Conservation (phyloP, 2,888 invertebrate genomes). For the Macrophya alboannulata region DNA sequence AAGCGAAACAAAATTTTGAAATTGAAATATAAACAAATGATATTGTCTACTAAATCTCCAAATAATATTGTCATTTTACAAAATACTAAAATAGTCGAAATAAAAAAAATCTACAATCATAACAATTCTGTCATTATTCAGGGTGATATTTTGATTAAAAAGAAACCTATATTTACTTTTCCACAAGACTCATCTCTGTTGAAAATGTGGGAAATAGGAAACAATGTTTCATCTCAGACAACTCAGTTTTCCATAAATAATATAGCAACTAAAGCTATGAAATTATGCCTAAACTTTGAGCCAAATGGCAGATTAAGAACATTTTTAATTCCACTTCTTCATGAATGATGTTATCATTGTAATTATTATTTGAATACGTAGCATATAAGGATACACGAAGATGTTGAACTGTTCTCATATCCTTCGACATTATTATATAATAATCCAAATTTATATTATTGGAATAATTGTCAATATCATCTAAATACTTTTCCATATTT, state of each 20-base stretch:
- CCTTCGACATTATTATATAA: too few relatives aligned
- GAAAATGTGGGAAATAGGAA: not conserved
- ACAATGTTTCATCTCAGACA: not conserved
- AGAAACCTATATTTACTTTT: not conserved
- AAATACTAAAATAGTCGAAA: not conserved
- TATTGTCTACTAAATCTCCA: not conserved
- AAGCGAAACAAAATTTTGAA: not conserved
- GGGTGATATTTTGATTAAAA: not conserved
- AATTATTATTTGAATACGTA: too few relatives aligned
- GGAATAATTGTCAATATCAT: too few relatives aligned
- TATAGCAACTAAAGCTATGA: not conserved
- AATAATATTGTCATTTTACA: slow-evolving; percentile 6
- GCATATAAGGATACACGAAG: too few relatives aligned
- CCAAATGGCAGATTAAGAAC: slow-evolving; percentile 1
- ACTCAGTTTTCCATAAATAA: not conserved
- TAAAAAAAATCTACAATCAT: not conserved
- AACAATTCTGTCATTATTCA: not conserved
- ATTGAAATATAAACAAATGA: not conserved
- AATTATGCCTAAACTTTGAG: not conserved
- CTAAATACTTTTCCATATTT: too few relatives aligned
- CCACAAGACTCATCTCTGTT: not conserved
- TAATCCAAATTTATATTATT: too few relatives aligned
- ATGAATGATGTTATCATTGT: not conserved
- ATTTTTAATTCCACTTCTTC: not conserved
- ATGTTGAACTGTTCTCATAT: too few relatives aligned